A percentile compares a stretch with the other conserved stretches of the same genome.
These are phyloP conservation scores for Diogma glabrata DNA, from an alignment of 2,888 invertebrate species.

Conservation along the genomic window DNA sequence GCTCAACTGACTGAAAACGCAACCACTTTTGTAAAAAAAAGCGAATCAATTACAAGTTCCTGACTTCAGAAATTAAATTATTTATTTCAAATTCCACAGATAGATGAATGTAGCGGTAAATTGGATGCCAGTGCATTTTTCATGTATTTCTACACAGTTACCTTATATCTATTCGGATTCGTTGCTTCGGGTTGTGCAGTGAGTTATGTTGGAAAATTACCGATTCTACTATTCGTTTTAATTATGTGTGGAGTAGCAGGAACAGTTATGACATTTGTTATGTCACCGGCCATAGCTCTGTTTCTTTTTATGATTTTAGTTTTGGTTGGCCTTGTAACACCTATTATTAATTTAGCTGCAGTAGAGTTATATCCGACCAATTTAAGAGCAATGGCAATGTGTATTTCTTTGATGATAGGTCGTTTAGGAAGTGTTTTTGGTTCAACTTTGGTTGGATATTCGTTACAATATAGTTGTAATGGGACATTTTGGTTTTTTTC, in stretches of 20 bases:
- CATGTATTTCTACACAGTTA: too few relatives aligned
- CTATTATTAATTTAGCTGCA: conserved; percentile 29
- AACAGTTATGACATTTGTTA: conserved; percentile 21
- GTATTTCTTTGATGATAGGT: conserved; percentile 42
- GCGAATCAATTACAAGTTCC: too few relatives aligned
- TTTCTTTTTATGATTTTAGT: conserved; percentile 26
- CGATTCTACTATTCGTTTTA: conserved; percentile 22
- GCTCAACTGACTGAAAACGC: too few relatives aligned
- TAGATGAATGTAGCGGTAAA: too few relatives aligned
- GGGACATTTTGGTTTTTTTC: conserved; percentile 36
- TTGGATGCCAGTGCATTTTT: too few relatives aligned
- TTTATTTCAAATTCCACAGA: too few relatives aligned
- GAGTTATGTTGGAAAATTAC: conserved; percentile 25
- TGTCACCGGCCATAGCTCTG: conserved; percentile 23
- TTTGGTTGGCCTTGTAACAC: conserved; percentile 26
- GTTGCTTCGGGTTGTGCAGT: conserved; percentile 26
- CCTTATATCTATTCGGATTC: too few relatives aligned
- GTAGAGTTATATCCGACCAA: conserved; percentile 32
- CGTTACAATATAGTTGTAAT: conserved; percentile 37
- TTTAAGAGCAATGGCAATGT: conserved; percentile 40
- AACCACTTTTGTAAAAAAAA: too few relatives aligned
- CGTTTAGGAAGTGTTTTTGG: conserved; percentile 39
- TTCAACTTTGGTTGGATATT: conserved; percentile 35
- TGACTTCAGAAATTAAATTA: too few relatives aligned
- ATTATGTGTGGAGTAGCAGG: conserved; percentile 24